Evolutionary conservation across 2,888 invertebrate genomes (phyloP), one percentile per base, ranked within the genome.

Genomic region (Acleris laterana): DNA sequence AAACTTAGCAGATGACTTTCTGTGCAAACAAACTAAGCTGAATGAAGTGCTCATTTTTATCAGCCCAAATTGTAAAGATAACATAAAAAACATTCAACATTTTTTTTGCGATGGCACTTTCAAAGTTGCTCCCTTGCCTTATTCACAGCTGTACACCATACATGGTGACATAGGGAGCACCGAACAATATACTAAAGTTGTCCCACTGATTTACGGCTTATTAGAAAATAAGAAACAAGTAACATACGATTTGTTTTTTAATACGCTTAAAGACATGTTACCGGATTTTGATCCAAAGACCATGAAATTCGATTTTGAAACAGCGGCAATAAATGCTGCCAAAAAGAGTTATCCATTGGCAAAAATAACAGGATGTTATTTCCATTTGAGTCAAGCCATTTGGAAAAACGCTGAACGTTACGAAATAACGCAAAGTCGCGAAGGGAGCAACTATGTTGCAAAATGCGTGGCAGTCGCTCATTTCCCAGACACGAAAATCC

Each of bases 221-320:
- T n/a, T n/a, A n/a, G 11, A 42, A 42, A 3, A 42, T 42, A 42
- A 42, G 13, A 5, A 13, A 42, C 42, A 25, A 25, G 42, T 42
- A 42, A 42, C 42, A 16, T 42, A 42, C 42, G 42, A 11, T 13
- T 42, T 25, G 25, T 42, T 42, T 42, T 42, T 42, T 42, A 42
- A 42, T 42, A 42, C 42, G 16, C 16, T 16, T 42, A 42, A 42
- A 42, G 42, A 42, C 11, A 16, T 42, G 42, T 42, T 42, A 42
- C 42, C 42, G 42, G 16, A 42, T 42, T 42, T 42, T 42, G 42
- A 42, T 42, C 42, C 42, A 42, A 13, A 42, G 13, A 42, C 46
- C 13, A 46, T 46, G n/a, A 46, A 46, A n/a, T n/a, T n/a, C 46
- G 46, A 46, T 46, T 46, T 46, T n/a, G 46, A 46, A 25, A 25